A percentile compares a stretch with the other conserved stretches of the same genome.
These are phyloP conservation scores for Hofmannophila pseudospretella DNA, from an alignment of 2,888 invertebrate genomes.

Conservation along the genomic window DNA sequence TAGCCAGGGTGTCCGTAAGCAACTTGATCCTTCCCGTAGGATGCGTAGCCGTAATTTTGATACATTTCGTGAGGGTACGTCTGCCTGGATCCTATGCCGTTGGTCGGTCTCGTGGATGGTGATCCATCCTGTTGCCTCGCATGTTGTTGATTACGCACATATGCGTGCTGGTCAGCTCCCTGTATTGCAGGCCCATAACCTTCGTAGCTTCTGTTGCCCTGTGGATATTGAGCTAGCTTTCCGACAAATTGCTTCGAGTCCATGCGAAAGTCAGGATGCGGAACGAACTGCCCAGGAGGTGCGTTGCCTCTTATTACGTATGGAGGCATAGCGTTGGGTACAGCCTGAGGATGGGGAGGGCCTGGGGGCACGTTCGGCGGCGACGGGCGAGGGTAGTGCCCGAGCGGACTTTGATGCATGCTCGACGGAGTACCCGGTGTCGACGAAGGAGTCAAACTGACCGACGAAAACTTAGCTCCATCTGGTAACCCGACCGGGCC, in stretches of 20 bases:
- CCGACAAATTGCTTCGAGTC: conserved; percentile 70
- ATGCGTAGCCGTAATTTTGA: conserved; percentile 72
- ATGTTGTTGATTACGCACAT: conserved; percentile 62
- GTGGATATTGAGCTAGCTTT: conserved; percentile 64
- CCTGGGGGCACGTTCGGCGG: conserved; percentile 82
- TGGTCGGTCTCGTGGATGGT: conserved; percentile 50
- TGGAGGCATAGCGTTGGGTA: conserved; percentile 78
- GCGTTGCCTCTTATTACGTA: conserved; percentile 76
- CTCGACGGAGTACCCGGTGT: conserved; percentile 81
- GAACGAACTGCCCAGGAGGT: conserved; percentile 65
- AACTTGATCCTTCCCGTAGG: conserved; percentile 71
- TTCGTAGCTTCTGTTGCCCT: conserved; percentile 61
- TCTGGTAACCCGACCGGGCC: conserved; percentile 67
- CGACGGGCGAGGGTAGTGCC: conserved; percentile 82
- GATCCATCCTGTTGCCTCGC: conserved; percentile 53
- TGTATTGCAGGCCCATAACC: conserved; percentile 50
- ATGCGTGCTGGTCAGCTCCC: conserved; percentile 62
- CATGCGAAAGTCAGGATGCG: conserved; percentile 74
- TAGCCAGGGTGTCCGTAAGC: conserved; percentile 79
- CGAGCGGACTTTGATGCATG: conserved; percentile 80
- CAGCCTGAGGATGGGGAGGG: conserved; percentile 77
- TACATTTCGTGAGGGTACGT: conserved; percentile 71
- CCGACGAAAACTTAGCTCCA: conserved; percentile 79
- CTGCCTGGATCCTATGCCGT: conserved; percentile 58
- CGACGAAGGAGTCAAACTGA: conserved; percentile 80